Evolutionary conservation across 2,797 vertebrate species (phyloP).

Genomic region (Acrossocheilus wenchowensis): DNA sequence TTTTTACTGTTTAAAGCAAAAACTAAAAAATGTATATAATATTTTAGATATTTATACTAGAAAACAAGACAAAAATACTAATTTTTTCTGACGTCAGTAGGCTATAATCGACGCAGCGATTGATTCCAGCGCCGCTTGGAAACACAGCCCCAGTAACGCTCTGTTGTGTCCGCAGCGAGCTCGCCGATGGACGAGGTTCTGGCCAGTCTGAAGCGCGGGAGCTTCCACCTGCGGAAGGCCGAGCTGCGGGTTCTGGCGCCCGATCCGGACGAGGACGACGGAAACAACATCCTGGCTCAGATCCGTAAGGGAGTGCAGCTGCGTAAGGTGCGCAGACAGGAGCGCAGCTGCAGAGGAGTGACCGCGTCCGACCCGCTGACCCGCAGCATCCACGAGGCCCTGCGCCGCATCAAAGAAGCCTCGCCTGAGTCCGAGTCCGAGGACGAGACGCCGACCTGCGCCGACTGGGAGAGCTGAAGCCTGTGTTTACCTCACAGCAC

Average conservation of each 20-base stretch:
- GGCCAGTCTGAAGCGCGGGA: slow-evolving; percentile 94
- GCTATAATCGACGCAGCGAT: too few species aligned
- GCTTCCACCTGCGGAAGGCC: slow-evolving; percentile 95
- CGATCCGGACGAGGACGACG: slow-evolving; percentile 91
- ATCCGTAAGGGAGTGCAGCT: slow-evolving; percentile 95
- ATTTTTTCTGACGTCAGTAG: too few species aligned
- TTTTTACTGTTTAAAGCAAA: too few species aligned
- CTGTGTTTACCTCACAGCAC: not conserved
- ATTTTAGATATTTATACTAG: too few species aligned
- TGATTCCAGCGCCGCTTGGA: too few species aligned
- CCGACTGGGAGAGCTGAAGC: slow-evolving; percentile 95
- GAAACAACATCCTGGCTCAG: slow-evolving; percentile 97
- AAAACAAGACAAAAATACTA: too few species aligned
- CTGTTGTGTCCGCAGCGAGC: slow-evolving; percentile 81
- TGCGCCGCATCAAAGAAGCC: slow-evolving; percentile 95
- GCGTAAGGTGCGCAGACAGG: slow-evolving; percentile 89
- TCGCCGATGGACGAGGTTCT: slow-evolving; percentile 99
- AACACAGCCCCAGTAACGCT: too few species aligned
- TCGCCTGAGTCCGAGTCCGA: slow-evolving; percentile 97
- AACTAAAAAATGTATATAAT: too few species aligned
- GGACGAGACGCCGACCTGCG: slow-evolving; percentile 89
- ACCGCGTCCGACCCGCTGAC: slow-evolving; percentile 91
- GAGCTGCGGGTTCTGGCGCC: slow-evolving; percentile 92
- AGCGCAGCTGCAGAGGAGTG: slow-evolving; percentile 81
- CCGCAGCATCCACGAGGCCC: slow-evolving; percentile 96